Conservation (phyloP, 2,113 vertebrate genomes). For the Anser cygnoides region DNA sequence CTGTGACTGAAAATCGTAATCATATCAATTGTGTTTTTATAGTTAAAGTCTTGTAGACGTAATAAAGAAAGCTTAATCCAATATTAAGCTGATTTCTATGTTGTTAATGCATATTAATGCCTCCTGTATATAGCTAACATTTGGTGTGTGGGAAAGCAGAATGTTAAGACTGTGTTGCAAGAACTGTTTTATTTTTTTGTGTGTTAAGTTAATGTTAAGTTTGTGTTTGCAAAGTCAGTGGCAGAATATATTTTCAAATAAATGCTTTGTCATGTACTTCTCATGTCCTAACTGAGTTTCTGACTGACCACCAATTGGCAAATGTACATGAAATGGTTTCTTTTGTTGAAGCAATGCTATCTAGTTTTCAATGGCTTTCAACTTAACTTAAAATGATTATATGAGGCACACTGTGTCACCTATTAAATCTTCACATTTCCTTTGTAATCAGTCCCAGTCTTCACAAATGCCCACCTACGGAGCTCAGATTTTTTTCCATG, state of each 20-base stretch:
- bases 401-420: not conserved
- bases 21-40: not conserved
- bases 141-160: not conserved
- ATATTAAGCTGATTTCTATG: not conserved
- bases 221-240: not conserved
- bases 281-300: slow-evolving; percentile 10
- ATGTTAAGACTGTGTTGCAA: not conserved
- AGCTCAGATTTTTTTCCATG: not conserved
- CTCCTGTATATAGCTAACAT: not conserved
- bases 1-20: not conserved
- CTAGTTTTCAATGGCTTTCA: slow-evolving; percentile 26
- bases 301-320: not conserved
- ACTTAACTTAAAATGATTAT: not conserved
- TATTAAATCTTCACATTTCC: not conserved
- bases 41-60: not conserved
- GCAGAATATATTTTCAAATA: slow-evolving; percentile 26
- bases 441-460: not conserved
- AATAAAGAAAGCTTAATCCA: slow-evolving; percentile 13
- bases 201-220: not conserved
- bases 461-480: not conserved
- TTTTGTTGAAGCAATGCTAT: not conserved
- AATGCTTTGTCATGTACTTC: not conserved
- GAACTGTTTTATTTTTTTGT: not conserved
- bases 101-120: not conserved
- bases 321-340: not conserved